Percentiles rank a stretch among this genome's conserved stretches.
Conservation (phyloP, 2,797 vertebrate species). For the Rhinella marina region DNA sequence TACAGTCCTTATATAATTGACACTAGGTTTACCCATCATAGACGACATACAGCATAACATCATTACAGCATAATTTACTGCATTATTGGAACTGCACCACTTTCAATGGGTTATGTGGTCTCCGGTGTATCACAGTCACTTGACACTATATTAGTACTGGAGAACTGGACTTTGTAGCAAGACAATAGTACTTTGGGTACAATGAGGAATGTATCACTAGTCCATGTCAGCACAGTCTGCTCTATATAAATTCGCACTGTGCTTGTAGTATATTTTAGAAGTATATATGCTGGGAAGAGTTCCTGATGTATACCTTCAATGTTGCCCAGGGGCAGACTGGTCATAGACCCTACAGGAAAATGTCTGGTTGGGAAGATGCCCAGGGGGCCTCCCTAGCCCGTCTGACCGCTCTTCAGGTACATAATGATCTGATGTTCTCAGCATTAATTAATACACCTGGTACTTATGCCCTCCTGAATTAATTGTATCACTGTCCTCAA, state of each 20-base stretch:
- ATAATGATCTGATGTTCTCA: no score
- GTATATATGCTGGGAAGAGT: no score
- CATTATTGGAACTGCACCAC: neutral
- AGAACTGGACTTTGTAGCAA: neutral
- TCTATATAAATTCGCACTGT: neutral
- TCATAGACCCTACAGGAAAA: no score
- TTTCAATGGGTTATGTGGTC: neutral
- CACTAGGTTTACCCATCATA: neutral
- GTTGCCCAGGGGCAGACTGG: no score
- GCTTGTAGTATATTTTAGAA: no score
- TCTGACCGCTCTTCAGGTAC: no score
- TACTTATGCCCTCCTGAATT: no score
- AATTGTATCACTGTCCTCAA: no score
- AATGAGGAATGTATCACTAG: neutral
- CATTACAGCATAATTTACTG: neutral
- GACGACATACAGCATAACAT: neutral
- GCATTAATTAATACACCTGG: no score
- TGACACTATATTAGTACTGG: neutral
- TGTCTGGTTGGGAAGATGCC: no score
- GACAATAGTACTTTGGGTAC: neutral
- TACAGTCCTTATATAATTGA: neutral
- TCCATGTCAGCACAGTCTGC: neutral
- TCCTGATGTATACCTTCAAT: no score
- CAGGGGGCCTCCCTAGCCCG: no score
- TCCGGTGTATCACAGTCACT: neutral